These are phyloP conservation scores for Geococcyx californianus DNA, from an alignment of 2,113 vertebrate species.

Conservation along the genomic window DNA sequence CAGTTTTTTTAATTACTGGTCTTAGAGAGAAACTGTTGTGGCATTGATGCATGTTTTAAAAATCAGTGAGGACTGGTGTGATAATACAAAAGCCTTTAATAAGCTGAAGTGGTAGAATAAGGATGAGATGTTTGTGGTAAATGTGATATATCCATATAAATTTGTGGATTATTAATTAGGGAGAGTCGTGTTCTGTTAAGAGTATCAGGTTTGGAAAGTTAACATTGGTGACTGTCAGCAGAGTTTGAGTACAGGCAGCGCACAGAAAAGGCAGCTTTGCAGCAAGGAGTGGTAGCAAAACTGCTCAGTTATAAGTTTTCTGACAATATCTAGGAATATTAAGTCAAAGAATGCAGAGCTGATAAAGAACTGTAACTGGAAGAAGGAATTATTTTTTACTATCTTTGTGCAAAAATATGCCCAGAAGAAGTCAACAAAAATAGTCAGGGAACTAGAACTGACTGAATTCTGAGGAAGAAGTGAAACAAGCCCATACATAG, in stretches of 20 bases:
- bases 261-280: background rate
- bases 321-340: background rate
- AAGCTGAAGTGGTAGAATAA: background rate
- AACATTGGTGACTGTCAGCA: background rate
- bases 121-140: background rate
- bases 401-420: background rate
- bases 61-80: background rate
- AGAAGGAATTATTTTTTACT: background rate
- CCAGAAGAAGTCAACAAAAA: background rate
- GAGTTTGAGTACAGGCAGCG: background rate
- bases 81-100: background rate
- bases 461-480: background rate
- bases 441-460: background rate
- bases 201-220: background rate
- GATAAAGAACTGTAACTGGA: background rate
- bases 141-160: background rate
- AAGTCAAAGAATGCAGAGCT: background rate
- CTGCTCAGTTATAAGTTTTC: background rate
- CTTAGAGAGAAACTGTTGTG: background rate
- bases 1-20: background rate
- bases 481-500: background rate
- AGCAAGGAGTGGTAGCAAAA: background rate
- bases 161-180: background rate
- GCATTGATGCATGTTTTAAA: background rate
- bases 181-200: background rate